Evolutionary conservation across 2,113 vertebrate genomes (phyloP), one percentile per base, ranked within the genome.

Genomic region (Ptilonorhynchus violaceus): DNA sequence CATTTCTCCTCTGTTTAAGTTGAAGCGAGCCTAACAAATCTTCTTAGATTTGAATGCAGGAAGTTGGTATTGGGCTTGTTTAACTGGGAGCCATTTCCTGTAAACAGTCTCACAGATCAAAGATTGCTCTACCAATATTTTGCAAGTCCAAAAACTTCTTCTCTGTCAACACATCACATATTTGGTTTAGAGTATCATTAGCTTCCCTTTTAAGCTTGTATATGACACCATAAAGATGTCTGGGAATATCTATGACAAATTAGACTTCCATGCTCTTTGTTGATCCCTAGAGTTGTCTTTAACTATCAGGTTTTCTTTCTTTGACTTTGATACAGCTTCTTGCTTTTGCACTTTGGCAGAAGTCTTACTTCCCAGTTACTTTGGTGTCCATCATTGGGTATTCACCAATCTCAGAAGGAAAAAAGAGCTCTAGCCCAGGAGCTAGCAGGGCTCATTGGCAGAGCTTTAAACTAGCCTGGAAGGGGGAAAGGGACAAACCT

Each of bases 31-130:
- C 69, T 75, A 85, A 88, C 75, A 92, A 88, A 73, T 93, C 83
- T 27, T 86, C 47, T 83, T 74, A 53, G 52, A 82, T 92, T 91
- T 81, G 62, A 86, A 92, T 64, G 52, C 92, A 96, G 96, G 93
- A 96, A 96, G 84, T 94, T 93, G 88, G 80, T 91, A 75, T 42
- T 87, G 53, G 55, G 10, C 85, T 93, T 96, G 67, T 97, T 96
- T 96, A 96, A 97, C 75, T 91, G 86, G 49, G 81, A 96, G 59
- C 87, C 83, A n/a, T 92, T 92, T 96, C 62, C 91, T 96, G 53
- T 97, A 95, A 96, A 96, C 92, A 94, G 44, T 93, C 86, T 79
- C 64, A 75, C 86, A 94, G 95, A 97, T 97, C 95, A 97, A 96
- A 97, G 93, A 96, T 94, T 27, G 30, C 37, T 89, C 76, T 91